These are phyloP conservation scores for Anneissia japonica DNA, from an alignment of 35 echinoderm and acorn worm genomes.

Conservation along the genomic window DNA sequence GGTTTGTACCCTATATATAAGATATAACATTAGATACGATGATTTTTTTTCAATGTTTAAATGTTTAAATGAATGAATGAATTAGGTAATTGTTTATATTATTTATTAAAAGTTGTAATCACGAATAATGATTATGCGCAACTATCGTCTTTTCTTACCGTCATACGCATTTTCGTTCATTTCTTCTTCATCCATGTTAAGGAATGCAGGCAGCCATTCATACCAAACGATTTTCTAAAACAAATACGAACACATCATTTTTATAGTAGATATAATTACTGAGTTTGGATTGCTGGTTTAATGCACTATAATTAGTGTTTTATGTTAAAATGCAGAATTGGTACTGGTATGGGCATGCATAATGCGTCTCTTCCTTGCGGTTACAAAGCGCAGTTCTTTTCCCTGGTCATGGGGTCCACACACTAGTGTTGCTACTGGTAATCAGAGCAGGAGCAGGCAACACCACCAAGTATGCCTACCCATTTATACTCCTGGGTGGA, in stretches of 20 bases:
- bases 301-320: too few species aligned
- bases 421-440: too few species aligned
- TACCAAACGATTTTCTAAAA: conserved; percentile 76
- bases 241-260: too few species aligned
- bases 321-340: too few species aligned
- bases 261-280: too few species aligned
- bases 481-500: too few species aligned
- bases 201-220: conserved; percentile 84
- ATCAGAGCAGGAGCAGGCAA: background rate
- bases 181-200: conserved; percentile 47
- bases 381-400: too few species aligned
- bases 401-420: too few species aligned
- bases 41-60: background rate
- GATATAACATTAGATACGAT: background rate
- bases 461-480: background rate
- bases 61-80: background rate
- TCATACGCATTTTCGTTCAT: conserved; percentile 24
- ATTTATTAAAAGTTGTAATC: background rate
- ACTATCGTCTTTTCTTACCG: conserved; percentile 9
- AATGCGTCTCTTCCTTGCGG: too few species aligned
- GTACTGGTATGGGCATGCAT: too few species aligned
- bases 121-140: background rate
- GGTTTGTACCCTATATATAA: conserved; percentile 67
- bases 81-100: background rate
- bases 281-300: too few species aligned